Evolutionary conservation across 2,113 vertebrate species (phyloP), one percentile per base, ranked within the genome.

Genomic region (human): DNA sequence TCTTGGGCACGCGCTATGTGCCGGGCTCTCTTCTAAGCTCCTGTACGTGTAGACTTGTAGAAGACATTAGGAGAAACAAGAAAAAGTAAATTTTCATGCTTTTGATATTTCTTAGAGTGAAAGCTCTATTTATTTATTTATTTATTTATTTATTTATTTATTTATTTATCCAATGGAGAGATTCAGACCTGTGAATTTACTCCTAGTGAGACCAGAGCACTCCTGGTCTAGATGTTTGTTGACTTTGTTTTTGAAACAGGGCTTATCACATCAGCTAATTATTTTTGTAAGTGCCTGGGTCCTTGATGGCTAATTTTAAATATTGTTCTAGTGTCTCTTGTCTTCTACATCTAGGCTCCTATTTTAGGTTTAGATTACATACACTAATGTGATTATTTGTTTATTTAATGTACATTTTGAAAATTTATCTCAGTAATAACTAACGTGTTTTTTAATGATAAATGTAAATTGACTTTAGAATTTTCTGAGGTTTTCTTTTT

Each of bases 401-500:
- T 89, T 59, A 75, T 73, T 80, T 79, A 89, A 85, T 35, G 30
- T 55, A 61, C 4, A 35, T 43, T 96, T 89, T 89, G 32, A 87
- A 96, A 95, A 75, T 35, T 57, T 80, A 55, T 66, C 43, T 94
- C 14, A 83, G 59, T 96, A 73, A 89, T 35, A 80, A 89, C 84
- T 38, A 80, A 89, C 87, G 38, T 80, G 0, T 30, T 82, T 94
- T 92, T 90, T 27, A 80, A 82, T 90, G 50, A 64, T 35, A 88
- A 87, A 68, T 72, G 11, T 48, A 68, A 93, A 30, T 61, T 92
- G 40, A 76, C 12, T 61, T 96, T 75, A 78, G 17, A 38, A 61
- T 68, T 64, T 55, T 50, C 32, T 59, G 10, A 89, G 79, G 27
- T 57, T 3, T 7, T 94, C 48, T 55, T 50, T 30, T 45, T 45